phyloP scores from a whole-genome alignment of 2,888 invertebrate species.

The Ormyrus nitidulus region DNA sequence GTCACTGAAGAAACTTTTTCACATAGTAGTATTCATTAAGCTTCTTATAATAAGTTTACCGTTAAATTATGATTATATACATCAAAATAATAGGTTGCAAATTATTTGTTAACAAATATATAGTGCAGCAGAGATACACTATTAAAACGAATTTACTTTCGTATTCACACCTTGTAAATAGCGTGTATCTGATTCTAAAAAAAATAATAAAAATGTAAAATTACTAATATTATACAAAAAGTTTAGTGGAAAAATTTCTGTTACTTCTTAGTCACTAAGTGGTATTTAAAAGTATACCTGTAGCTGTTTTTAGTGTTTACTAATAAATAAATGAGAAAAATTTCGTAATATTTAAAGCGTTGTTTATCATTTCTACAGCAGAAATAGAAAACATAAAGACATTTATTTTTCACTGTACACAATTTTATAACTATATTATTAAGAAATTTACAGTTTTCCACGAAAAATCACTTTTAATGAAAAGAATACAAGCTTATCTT shows the following conservation, averaged over 20 bases:
- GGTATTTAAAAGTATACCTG: slow-evolving; percentile 44
- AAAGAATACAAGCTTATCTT: slow-evolving; percentile 22
- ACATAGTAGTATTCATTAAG: slow-evolving; percentile 34
- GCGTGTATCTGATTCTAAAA: slow-evolving; percentile 40
- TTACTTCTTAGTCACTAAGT: slow-evolving; percentile 44
- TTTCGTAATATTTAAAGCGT: slow-evolving; percentile 44
- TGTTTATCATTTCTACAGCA: slow-evolving; percentile 40
- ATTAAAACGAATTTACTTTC: slow-evolving; percentile 24
- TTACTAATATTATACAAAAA: slow-evolving; percentile 44
- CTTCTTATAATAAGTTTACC: slow-evolving; percentile 34
- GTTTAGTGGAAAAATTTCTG: slow-evolving; percentile 27
- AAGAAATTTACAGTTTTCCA: slow-evolving; percentile 56
- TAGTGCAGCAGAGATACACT: slow-evolving; percentile 32
- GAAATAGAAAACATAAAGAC: slow-evolving; percentile 51
- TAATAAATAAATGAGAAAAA: slow-evolving; percentile 52
- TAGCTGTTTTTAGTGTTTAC: slow-evolving; percentile 47
- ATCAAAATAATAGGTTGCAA: slow-evolving; percentile 28
- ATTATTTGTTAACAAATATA: slow-evolving; percentile 18
- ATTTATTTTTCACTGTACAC: slow-evolving; percentile 53
- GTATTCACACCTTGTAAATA: slow-evolving; percentile 49
- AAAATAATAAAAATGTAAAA: slow-evolving; percentile 51
- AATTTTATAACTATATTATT: slow-evolving; percentile 51
- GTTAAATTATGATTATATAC: slow-evolving; percentile 26
- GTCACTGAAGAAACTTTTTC: slow-evolving; percentile 31
- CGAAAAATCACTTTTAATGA: slow-evolving; percentile 30